Conservation (phyloP, 2,888 invertebrate genomes). For the Ferdinandea cuprea region DNA sequence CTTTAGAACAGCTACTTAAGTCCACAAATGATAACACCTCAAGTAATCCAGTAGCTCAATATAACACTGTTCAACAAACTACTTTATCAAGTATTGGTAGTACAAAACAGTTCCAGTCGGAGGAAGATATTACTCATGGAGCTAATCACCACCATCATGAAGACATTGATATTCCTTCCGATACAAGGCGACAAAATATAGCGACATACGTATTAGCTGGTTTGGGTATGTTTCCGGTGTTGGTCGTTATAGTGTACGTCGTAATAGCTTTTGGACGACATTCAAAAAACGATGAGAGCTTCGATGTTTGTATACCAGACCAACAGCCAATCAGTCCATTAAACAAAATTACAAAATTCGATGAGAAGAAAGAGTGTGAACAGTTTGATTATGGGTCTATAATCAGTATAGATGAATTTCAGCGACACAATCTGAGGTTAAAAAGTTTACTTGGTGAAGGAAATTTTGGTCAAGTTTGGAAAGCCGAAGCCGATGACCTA, state of each 20-base stretch:
- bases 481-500: constrained; percentile 92
- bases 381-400: constrained; percentile 80
- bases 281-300: constrained; percentile 84
- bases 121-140: constrained; percentile 59
- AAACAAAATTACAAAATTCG: constrained; percentile 79
- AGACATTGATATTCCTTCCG: constrained; percentile 84
- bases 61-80: neutral
- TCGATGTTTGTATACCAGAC: constrained; percentile 86
- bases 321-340: constrained; percentile 83
- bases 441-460: constrained; percentile 92
- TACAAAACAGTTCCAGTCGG: neutral
- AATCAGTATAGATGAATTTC: constrained; percentile 86
- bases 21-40: neutral
- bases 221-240: constrained; percentile 85
- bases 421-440: constrained; percentile 89
- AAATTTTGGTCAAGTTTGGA: constrained; percentile 94
- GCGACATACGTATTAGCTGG: constrained; percentile 86
- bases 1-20: neutral
- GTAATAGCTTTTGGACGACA: constrained; percentile 84
- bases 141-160: constrained; percentile 76
- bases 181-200: constrained; percentile 85
- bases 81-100: neutral
- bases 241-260: constrained; percentile 85
- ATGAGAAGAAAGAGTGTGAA: constrained; percentile 40
- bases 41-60: neutral